These are phyloP conservation scores for Heliocidaris erythrogramma DNA, from an alignment of 35 echinoderm and acorn worm genomes.

Conservation along the genomic window DNA sequence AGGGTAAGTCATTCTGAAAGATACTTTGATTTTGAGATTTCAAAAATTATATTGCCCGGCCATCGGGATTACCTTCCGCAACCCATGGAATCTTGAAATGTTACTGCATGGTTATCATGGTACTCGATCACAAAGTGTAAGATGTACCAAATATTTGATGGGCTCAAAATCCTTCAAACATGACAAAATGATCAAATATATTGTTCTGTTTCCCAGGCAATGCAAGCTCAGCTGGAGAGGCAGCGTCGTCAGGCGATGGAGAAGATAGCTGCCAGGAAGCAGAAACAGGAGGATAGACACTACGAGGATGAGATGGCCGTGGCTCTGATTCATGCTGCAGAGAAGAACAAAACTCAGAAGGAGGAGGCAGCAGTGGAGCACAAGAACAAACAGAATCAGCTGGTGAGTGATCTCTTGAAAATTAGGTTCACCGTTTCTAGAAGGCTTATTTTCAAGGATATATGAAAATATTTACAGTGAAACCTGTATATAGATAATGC, in stretches of 20 bases:
- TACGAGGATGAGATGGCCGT: slow-evolving; percentile 74
- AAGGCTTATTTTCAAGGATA: background rate
- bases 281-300: slow-evolving; percentile 70
- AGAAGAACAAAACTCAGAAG: slow-evolving; percentile 58
- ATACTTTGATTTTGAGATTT: background rate
- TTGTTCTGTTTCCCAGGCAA: slow-evolving; percentile 53
- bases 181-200: background rate
- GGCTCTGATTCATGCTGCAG: slow-evolving; percentile 83
- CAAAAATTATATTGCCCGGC: background rate
- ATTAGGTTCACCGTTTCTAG: background rate
- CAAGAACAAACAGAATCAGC: slow-evolving; percentile 77
- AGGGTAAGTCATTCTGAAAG: slow-evolving; percentile 46
- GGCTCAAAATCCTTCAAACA: background rate
- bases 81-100: no score
- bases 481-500: no score
- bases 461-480: background rate
- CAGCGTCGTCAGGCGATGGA: slow-evolving; percentile 66
- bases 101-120: no score
- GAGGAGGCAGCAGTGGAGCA: slow-evolving; percentile 63
- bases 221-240: slow-evolving; percentile 76
- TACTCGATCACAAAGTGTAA: no score
- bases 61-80: no score
- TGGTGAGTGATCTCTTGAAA: slow-evolving; percentile 59
- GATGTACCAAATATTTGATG: no score
- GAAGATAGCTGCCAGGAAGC: slow-evolving; percentile 58